Evolutionary conservation across 2,113 vertebrate genomes (phyloP), one percentile per base, ranked within the genome.

Genomic region (Amphilophus citrinellus): DNA sequence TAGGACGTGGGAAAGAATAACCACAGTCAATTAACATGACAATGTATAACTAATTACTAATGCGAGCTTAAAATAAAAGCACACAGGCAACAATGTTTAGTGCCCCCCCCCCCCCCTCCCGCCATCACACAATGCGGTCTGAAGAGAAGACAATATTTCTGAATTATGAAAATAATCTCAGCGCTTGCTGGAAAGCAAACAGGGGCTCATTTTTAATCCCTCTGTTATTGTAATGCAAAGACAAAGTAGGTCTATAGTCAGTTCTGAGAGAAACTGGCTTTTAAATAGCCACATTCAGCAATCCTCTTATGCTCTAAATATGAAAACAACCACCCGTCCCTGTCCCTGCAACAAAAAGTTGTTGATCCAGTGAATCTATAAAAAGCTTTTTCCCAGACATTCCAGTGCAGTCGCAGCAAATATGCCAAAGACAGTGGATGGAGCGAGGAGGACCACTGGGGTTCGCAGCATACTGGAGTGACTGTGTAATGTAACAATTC

Each of bases 361-460:
- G 88, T 91, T 87, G 84, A 91, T 89, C 85, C 83, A 87, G 80
- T 85, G 59, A 61, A 58, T 93, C 93, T 94, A 95, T 90, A 93
- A 93, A 95, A 95, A 93, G 91, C 79, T 11, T 39, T 86, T 95
- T 92, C 90, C 91, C 92, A 95, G 92, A 92, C 93, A 95, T 94
- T 95, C 93, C 93, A 91, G 39, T 79, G 80, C 81, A 77, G 91
- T 78, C 66, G 63, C 77, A 61, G 89, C 88, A 93, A 88, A 93
- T 82, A 89, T 88, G 75, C 81, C 80, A 68, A 82, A 83, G 88
- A 83, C 87, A 71, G 83, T 75, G 20, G 86, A 87, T 77, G 35
- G 59, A 82, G 17, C 37, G 30, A 75, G 60, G 17, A 39, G 61
- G 86, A 85, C 89, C 83, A 11, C 53, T 37, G 84, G 88, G 90